Conservation (phyloP, 2,888 invertebrate species). For the Calephelis perditalis region DNA sequence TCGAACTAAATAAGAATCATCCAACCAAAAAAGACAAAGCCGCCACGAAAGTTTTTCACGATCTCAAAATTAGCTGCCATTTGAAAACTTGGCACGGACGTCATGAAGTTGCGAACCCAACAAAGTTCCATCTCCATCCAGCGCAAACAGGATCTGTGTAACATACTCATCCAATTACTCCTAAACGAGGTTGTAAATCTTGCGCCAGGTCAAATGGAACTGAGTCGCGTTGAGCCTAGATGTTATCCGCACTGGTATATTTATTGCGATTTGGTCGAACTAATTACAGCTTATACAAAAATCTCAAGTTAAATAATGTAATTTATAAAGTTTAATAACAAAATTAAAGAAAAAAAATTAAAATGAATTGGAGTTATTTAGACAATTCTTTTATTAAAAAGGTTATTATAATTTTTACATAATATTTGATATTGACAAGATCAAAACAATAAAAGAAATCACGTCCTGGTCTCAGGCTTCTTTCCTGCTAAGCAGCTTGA, state of each 20-base stretch:
- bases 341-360: too few species aligned
- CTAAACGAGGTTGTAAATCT: conserved; percentile 37
- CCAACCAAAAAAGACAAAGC: conserved; percentile 9
- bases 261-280: conserved; percentile 30
- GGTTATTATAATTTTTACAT: too few species aligned
- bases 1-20: conserved; percentile 17
- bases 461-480: too few species aligned
- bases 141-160: conserved; percentile 30
- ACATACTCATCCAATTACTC: conserved; percentile 35
- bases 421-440: too few species aligned
- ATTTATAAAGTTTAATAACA: not conserved
- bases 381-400: too few species aligned
- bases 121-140: conserved; percentile 37
- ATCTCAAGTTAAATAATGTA: conserved; percentile 8
- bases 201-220: conserved; percentile 33
- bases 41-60: conserved; percentile 17
- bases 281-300: conserved; percentile 18
- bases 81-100: conserved; percentile 20
- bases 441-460: too few species aligned
- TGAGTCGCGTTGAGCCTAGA: conserved; percentile 30
- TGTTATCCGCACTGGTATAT: conserved; percentile 25
- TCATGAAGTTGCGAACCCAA: conserved; percentile 25
- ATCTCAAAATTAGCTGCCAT: conserved; percentile 22
- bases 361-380: too few species aligned
- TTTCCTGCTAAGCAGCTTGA: too few species aligned